Evolutionary conservation across 2,888 invertebrate genomes (phyloP).

Genomic region (Rhabditophanes sp.): DNA sequence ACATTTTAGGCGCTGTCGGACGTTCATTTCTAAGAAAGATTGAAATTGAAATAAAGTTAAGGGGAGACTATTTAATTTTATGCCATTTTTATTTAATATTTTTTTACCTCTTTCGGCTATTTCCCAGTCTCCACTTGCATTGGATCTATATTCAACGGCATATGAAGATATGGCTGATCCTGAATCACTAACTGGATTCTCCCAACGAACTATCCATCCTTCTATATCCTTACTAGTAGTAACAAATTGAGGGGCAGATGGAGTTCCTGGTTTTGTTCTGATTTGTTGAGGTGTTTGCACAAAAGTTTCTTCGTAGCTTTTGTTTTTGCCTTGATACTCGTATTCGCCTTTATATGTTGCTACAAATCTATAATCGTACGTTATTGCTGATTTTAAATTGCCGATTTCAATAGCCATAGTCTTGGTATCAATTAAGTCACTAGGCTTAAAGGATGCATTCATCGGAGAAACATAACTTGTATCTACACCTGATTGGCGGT

Average conservation of each 20-base stretch:
- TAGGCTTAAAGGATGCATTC: conserved; percentile 31
- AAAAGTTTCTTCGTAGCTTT: conserved; percentile 20
- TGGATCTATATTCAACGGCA: conserved; percentile 33
- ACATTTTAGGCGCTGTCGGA: no score
- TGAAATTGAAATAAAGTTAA: no score
- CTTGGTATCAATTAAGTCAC: conserved; percentile 1
- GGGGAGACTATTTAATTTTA: no score
- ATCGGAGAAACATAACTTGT: conserved; percentile 27
- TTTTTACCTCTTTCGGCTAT: conserved; percentile 40
- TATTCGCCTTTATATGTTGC: conserved; percentile 24
- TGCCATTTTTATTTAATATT: no score
- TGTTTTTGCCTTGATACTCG: conserved; percentile 10
- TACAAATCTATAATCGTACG: conserved; percentile 39
- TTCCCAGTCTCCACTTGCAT: conserved; percentile 39
- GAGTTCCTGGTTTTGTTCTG: conserved; percentile 39
- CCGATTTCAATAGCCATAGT: conserved; percentile 11
- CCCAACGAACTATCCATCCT: conserved; percentile 39
- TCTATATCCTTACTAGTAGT: conserved; percentile 21
- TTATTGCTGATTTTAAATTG: conserved; percentile 28
- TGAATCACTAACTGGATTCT: conserved; percentile 30
- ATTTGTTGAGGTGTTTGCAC: conserved; percentile 31
- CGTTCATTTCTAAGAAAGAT: no score
- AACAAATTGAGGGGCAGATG: conserved; percentile 29
- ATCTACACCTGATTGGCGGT: conserved; percentile 20
- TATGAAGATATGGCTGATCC: conserved; percentile 34